Base-by-base conservation (phyloP, 1,140 invertebrate genomes). In the Drosophila sturtevanti region DNA sequence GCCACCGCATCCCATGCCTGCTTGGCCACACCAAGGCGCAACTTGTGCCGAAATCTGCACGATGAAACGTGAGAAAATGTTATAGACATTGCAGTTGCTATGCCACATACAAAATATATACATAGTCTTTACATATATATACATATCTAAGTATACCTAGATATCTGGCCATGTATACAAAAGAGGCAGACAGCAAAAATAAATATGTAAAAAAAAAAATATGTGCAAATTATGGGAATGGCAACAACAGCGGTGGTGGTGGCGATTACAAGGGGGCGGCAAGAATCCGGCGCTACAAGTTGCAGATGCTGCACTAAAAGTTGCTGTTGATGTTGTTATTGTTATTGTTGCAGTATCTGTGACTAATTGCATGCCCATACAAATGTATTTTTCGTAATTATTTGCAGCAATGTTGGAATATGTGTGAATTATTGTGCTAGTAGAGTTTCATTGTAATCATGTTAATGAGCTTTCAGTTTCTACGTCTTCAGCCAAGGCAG, bases 161-260 rank as follows among this genome's bases (percentile, higher is more conserved):
- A 70, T 31, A 55, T 18, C 38, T 67, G 38, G 31, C 14, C 52
- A 65, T 61, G 21, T 31, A 41, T 34, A 63, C 52, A 27, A 56
- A 44, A 65, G 52, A 68, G 63, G 59, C 59, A 27, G 67, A 61
- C 62, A 55, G 63, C 35, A 67, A 81, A 67, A 72, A 79, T 79
- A 44, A 64, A 44, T 55, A 72, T 48, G 41, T 48, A 77, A 78
- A 79, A 78, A 60, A 82, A 87, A 76, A 79, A 69, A 77, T 86
- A 78, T 85, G 89, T 89, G 79, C 86, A 87, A 87, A 87, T 87
- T 89, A 87, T 87, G 82, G 84, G 82, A 87, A 89, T 86, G 81
- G 85, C 79, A 58, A 59, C 51, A 61, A 44, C 48, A 38, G 51
- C 7, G 37, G 11, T 12, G 59, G 54, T 11, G 54, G 34, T 37